These are phyloP conservation scores for Rhipidura dahli DNA, from an alignment of 2,113 vertebrate genomes.

Conservation along the genomic window DNA sequence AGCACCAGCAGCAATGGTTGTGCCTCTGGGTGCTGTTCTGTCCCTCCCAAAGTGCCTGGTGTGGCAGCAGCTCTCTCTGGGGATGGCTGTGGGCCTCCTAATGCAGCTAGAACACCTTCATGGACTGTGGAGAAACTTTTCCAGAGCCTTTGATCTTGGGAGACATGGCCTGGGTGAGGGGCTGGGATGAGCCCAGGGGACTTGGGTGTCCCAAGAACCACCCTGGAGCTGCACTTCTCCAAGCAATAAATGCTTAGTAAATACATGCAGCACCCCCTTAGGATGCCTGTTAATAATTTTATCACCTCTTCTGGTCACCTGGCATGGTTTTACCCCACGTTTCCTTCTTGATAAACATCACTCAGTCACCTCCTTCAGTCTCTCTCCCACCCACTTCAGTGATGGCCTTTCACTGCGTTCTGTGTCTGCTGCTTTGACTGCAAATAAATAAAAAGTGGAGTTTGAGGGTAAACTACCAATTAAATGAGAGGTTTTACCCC, in stretches of 20 bases:
- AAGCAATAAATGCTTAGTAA: background rate
- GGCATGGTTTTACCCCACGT: background rate
- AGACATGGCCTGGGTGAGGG: rapidly evolving
- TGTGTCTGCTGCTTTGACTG: background rate
- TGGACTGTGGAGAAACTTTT: background rate
- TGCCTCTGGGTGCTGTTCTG: background rate
- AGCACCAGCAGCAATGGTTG: rapidly evolving
- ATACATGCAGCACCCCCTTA: background rate
- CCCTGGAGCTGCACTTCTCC: background rate
- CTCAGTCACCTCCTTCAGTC: background rate
- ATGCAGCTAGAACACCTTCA: background rate
- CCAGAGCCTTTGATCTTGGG: rapidly evolving
- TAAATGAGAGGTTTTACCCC: background rate
- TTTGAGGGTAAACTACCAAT: background rate
- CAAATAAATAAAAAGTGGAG: background rate
- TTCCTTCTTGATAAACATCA: background rate
- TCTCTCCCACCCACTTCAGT: background rate
- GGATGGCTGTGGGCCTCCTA: background rate
- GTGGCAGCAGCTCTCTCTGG: rapidly evolving
- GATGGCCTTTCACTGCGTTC: background rate
- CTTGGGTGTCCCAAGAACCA: background rate
- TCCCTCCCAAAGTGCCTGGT: background rate
- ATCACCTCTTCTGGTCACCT: background rate
- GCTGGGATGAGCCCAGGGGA: background rate
- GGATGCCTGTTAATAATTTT: background rate